Base-by-base conservation (phyloP, 1,140 invertebrate genomes). In the Heliconius melpomene region DNA sequence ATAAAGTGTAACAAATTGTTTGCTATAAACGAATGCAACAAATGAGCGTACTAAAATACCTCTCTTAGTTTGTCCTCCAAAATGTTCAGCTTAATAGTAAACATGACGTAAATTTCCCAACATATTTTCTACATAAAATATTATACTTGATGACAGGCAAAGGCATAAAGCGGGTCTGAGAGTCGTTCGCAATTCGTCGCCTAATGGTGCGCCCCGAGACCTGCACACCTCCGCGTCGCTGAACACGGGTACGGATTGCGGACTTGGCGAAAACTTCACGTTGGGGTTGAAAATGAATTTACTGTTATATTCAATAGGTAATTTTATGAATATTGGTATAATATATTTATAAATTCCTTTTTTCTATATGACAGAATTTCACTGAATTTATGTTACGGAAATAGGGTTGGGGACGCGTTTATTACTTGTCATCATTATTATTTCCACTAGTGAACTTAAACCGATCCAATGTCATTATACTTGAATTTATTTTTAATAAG, bases 131-230 rank as follows among this genome's bases (percentile, higher is more conserved):
- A 79, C 78, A 75, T 79, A 79, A 79, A 79, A 79, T 60, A 70
- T 75, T 79, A 75, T 79, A 66, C 73, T 79, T 79, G 74, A 79
- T 79, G 60, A 54, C 78, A 73, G 73, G 73, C 60, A 23, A 60
- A 54, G 73, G 60, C 40, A 75, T 75, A 52, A 72, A 52, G 46
- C 76, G 76, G 79, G 75, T 54, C 75, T 50, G 75, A 80, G 66
- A 80, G 79, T 75, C 54, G 79, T 46, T 70, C 23, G 76, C 78
- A 83, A 77, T 74, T 75, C 78, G 75, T 75, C 82, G 75, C 60
- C 74, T 83, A 83, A 83, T 83, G 82, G 82, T 75, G 75, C 75
- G 79, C 82, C 52, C 66, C 16, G 82, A 80, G 82, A 83, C 82
- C 79, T 77, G n/a, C 26, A 80, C 79, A 75, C 81, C 75, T 80